These are phyloP conservation scores for Pao palembangensis DNA, from an alignment of 2,113 vertebrate genomes.

Conservation along the genomic window DNA sequence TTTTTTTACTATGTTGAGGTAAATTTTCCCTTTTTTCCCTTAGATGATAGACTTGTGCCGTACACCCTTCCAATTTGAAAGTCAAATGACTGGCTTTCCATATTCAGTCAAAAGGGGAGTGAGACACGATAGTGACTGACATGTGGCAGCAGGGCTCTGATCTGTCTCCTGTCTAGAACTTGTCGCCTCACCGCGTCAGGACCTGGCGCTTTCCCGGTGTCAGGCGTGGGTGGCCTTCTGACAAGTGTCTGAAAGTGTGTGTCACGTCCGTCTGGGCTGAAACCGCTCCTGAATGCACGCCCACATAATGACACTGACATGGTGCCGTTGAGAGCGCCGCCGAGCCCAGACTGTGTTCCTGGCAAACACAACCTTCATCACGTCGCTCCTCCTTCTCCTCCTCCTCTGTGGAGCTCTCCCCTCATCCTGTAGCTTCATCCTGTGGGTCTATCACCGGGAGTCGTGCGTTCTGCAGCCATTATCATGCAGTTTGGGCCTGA, in stretches of 20 bases:
- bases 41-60: constrained; percentile 14
- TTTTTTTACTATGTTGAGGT: background rate
- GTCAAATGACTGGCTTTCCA: constrained; percentile 31
- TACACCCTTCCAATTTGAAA: constrained; percentile 19
- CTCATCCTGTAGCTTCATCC: constrained; percentile 25
- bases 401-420: constrained; percentile 16
- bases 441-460: constrained; percentile 15
- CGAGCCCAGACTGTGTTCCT: constrained; percentile 54
- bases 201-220: constrained; percentile 57
- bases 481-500: constrained; percentile 40
- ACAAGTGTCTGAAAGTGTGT: constrained; percentile 61
- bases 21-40: background rate
- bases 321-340: constrained; percentile 51
- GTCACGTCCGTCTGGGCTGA: constrained; percentile 68
- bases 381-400: background rate
- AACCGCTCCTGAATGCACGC: constrained; percentile 62
- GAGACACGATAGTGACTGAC: constrained; percentile 60
- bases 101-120: constrained; percentile 30
- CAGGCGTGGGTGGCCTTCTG: constrained; percentile 69
- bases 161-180: constrained; percentile 61
- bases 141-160: constrained; percentile 65
- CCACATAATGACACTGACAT: constrained; percentile 66
- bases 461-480: constrained; percentile 26
- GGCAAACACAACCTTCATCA: constrained; percentile 43
- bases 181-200: constrained; percentile 70